phyloP scores from a whole-genome alignment of 2,113 vertebrate species.

The Myrmecophaga tridactyla region DNA sequence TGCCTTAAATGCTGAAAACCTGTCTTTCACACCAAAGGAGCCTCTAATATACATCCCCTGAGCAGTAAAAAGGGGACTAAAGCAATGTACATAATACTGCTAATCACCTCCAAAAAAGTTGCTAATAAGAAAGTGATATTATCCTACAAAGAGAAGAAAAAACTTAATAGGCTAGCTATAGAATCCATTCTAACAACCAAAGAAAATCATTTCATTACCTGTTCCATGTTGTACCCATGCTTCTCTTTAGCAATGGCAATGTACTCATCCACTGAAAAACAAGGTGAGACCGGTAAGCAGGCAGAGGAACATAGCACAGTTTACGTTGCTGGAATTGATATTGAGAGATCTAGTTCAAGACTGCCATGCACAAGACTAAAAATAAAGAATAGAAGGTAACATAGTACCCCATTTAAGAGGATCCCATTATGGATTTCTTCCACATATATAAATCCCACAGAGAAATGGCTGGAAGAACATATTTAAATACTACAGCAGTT shows the following conservation, averaged over 20 bases:
- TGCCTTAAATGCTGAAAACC: rapidly evolving
- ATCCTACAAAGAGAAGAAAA: not conserved
- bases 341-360: not conserved
- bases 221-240: conserved; percentile 98
- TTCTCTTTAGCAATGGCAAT: conserved; percentile 96
- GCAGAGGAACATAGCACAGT: too few relatives aligned
- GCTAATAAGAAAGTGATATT: not conserved
- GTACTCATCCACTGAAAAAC: conserved; percentile 94
- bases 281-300: conserved; percentile 47
- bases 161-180: rapidly evolving
- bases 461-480: not conserved
- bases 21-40: not conserved
- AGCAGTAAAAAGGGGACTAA: rapidly evolving
- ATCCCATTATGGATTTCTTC: not conserved
- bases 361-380: too few relatives aligned
- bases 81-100: too few relatives aligned
- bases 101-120: rapidly evolving
- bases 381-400: not conserved
- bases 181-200: not conserved
- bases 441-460: not conserved
- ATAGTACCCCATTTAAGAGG: rapidly evolving
- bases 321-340: rapidly evolving
- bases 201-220: conserved; percentile 83
- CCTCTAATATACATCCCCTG: rapidly evolving
- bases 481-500: not conserved